Evolutionary conservation across 2,113 vertebrate species (phyloP), one percentile per base, ranked within the genome.

Genomic region (Uria aalge): DNA sequence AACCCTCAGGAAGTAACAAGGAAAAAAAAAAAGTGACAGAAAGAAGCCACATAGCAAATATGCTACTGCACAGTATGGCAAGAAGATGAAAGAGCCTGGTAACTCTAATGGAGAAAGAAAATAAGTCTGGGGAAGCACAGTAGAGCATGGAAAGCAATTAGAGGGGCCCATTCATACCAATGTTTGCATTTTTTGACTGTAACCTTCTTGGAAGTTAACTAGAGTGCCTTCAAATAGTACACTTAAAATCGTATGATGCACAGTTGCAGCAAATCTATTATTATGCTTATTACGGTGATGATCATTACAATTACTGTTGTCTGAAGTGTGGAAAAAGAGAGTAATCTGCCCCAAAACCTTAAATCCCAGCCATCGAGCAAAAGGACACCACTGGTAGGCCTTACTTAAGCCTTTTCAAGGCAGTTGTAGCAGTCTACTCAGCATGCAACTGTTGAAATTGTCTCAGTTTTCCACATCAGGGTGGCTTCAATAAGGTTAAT

Each of bases 21-120:
- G 6, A 47, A 38, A 22, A 74, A 94, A 82, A 94, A 82, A 38
- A 23, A 60, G 40, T 38, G 15, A 7, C 27, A 57, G 15, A 47
- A 83, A 32, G 13, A 75, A 72, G 60, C 1, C 27, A 5, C 0
- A 0, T 6, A 17, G 3, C 5, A 83, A 64, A 32, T n/a, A 40
- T 7, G 5, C 3, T 9, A 6, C 22, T 50, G 12, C 4, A 1
- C 0, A 2, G 11, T 4, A 19, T 1, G 2, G 29, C 19, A 48
- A 13, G 12, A n/a, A 34, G 11, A 43, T 11, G 12, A 23, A 47
- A 53, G 13, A 32, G 2, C 6, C 2, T 29, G 15, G 7, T 21
- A 81, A n/a, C 8, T 20, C 12, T 71, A 62, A 52, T 4, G 4
- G 1, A 7, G 63, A 52, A 84, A 36, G 34, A 48, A 66, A 68